A percentile compares a stretch with the other conserved stretches of the same genome.
phyloP scores from a whole-genome alignment of 2,888 invertebrate genomes.

The Autographa gamma region DNA sequence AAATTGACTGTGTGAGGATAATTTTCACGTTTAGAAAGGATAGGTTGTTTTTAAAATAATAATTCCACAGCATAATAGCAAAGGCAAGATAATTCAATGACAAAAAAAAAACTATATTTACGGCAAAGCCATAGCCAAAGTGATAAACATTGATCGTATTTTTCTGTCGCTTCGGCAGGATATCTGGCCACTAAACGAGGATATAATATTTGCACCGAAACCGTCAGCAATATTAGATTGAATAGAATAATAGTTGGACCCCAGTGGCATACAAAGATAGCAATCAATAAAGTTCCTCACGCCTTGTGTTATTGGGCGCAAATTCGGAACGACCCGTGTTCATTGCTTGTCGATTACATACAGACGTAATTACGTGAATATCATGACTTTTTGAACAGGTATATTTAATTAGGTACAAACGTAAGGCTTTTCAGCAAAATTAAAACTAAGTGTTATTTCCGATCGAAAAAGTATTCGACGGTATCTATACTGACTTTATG shows the following conservation, averaged over 20 bases:
- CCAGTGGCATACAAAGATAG: conserved; percentile 51
- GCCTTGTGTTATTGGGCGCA: conserved; percentile 44
- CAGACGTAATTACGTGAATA: too few relatives aligned
- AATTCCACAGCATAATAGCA: too few relatives aligned
- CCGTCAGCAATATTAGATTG: conserved; percentile 54
- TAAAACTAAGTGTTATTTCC: background rate
- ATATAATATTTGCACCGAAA: conserved; percentile 43
- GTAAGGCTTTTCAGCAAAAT: background rate
- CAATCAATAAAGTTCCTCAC: conserved; percentile 56
- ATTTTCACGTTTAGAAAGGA: too few relatives aligned
- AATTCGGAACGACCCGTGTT: conserved; percentile 16
- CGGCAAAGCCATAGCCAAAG: background rate
- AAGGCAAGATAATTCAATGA: background rate
- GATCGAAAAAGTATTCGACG: background rate
- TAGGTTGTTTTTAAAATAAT: too few relatives aligned
- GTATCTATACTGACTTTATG: conserved; percentile 8
- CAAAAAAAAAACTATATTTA: background rate
- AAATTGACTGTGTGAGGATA: too few relatives aligned
- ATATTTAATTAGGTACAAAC: too few relatives aligned
- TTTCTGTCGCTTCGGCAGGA: background rate
- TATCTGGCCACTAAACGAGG: conserved; percentile 24
- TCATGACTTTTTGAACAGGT: too few relatives aligned
- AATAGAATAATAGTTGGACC: conserved; percentile 53
- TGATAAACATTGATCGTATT: background rate
- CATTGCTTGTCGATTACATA: too few relatives aligned